phyloP scores from a whole-genome alignment of 2,888 invertebrate genomes.

The Hemithea aestivaria region DNA sequence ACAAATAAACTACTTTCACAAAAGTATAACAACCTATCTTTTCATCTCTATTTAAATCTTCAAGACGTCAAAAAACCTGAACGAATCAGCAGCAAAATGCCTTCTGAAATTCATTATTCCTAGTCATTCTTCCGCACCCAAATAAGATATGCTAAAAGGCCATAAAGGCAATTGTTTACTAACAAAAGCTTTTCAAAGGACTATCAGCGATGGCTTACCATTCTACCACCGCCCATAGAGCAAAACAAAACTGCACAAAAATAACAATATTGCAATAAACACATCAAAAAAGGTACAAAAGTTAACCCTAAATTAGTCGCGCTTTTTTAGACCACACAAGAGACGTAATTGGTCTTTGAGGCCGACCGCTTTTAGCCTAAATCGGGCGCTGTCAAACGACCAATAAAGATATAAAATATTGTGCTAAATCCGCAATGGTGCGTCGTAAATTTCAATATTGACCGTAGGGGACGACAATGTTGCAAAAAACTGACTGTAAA shows the following conservation, averaged over 20 bases:
- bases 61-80: too few relatives aligned
- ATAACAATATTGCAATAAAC: slow-evolving; percentile 9
- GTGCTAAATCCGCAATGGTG: slow-evolving; percentile 46
- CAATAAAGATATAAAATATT: slow-evolving; percentile 63
- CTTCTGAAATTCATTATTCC: not conserved
- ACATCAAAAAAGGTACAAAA: slow-evolving; percentile 13
- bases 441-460: slow-evolving; percentile 66
- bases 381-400: slow-evolving; percentile 27
- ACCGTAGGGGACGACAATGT: slow-evolving; percentile 48
- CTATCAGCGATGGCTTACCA: slow-evolving; percentile 1
- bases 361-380: slow-evolving; percentile 38
- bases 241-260: slow-evolving; percentile 3
- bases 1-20: too few relatives aligned
- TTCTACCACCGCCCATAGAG: slow-evolving; percentile 12
- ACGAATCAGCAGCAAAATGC: too few relatives aligned
- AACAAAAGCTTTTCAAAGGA: slow-evolving; percentile 6
- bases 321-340: slow-evolving; percentile 25
- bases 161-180: slow-evolving; percentile 5
- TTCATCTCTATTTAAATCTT: too few relatives aligned
- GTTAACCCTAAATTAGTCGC: slow-evolving; percentile 25
- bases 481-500: slow-evolving; percentile 37
- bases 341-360: slow-evolving; percentile 41
- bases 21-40: too few relatives aligned
- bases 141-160: not conserved
- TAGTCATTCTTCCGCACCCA: not conserved